A percentile compares a stretch with the other conserved stretches of the same genome.
Evolutionary conservation across 2,113 vertebrate species (phyloP).

Genomic region (Litocranius walleri): DNA sequence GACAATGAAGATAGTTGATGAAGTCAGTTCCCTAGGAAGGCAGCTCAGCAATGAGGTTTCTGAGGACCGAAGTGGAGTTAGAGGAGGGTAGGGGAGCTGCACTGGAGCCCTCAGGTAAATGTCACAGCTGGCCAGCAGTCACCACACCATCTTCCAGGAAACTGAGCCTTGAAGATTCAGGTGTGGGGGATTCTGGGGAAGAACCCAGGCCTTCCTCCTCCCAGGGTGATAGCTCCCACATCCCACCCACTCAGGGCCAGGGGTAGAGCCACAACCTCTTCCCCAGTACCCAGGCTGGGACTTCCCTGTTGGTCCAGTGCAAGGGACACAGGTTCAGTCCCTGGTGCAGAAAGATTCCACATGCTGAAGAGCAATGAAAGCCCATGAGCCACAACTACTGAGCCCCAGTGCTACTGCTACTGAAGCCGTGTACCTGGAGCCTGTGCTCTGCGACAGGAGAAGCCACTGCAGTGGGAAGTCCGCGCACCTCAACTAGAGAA

Average conservation of each 20-base stretch:
- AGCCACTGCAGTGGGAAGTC: not conserved
- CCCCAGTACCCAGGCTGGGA: not conserved
- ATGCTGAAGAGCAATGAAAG: not conserved
- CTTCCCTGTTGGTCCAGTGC: not conserved
- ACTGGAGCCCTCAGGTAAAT: not conserved
- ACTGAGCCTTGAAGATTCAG: not conserved
- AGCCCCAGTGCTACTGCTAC: not conserved
- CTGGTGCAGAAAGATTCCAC: not conserved
- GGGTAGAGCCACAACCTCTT: not conserved
- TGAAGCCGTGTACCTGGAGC: not conserved
- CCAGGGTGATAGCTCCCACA: fast-evolving
- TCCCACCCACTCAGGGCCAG: not conserved
- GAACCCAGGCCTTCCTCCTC: not conserved
- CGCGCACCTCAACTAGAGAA: fast-evolving
- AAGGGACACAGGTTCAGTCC: not conserved
- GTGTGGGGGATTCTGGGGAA: not conserved
- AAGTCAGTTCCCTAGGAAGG: not conserved
- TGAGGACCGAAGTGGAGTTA: not conserved
- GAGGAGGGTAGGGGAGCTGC: not conserved
- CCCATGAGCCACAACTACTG: not conserved
- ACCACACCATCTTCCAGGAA: not conserved
- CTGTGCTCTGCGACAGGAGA: not conserved
- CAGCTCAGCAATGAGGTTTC: not conserved
- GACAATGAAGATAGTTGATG: not conserved
- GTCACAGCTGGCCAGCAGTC: not conserved